Conservation (phyloP, 2,888 invertebrate genomes). For the Tridacna crocea region DNA sequence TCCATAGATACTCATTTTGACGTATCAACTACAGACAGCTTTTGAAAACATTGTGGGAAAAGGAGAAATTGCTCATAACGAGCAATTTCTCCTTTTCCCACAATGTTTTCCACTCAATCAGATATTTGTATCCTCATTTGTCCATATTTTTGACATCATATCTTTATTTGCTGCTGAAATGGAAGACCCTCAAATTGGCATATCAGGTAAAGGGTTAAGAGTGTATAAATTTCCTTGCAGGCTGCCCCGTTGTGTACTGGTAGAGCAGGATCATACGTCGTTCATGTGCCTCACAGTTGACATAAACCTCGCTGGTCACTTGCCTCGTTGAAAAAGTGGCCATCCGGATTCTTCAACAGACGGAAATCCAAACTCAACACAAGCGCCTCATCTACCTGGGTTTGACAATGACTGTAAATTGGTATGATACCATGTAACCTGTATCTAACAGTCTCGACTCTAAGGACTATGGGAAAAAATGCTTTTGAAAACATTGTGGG, state of each 20-base stretch:
- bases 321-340: conserved; percentile 77
- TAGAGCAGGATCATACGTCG: conserved; percentile 95
- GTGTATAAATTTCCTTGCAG: conserved; percentile 81
- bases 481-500: background rate
- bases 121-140: too few relatives aligned
- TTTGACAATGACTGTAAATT: conserved; percentile 37
- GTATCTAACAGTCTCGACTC: too few relatives aligned
- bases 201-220: too few relatives aligned
- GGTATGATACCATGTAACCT: background rate
- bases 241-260: conserved; percentile 92
- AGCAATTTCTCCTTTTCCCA: too few relatives aligned
- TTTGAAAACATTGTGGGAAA: too few relatives aligned
- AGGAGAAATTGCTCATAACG: too few relatives aligned
- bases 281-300: conserved; percentile 85
- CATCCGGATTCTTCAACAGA: conserved; percentile 74
- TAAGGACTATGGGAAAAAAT: background rate
- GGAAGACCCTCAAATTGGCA: too few relatives aligned
- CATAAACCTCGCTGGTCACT: conserved; percentile 78
- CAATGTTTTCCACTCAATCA: too few relatives aligned
- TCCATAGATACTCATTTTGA: too few relatives aligned
- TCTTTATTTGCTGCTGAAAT: too few relatives aligned
- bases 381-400: conserved; percentile 58
- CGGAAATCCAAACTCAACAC: conserved; percentile 67
- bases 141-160: too few relatives aligned
- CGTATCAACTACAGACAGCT: too few relatives aligned